A percentile compares a stretch with the other conserved stretches of the same genome.
Conservation (phyloP, 2,113 vertebrate genomes). For the Peromyscus leucopus region DNA sequence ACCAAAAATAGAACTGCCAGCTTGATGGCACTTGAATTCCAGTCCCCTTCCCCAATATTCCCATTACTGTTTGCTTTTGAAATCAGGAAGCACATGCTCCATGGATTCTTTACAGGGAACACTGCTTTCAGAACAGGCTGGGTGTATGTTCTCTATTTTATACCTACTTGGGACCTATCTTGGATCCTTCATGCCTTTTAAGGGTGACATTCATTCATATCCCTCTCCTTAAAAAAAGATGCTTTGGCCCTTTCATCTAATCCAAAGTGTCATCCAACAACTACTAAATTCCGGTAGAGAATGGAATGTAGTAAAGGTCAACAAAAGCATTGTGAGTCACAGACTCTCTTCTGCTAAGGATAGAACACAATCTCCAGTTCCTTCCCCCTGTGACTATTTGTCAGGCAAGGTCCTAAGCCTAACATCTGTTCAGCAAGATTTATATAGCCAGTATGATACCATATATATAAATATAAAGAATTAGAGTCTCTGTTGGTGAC, state of each 20-base stretch:
- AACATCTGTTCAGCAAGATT: conserved; percentile 33
- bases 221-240: background rate
- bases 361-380: background rate
- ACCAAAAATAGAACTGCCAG: background rate
- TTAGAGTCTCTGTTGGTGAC: background rate
- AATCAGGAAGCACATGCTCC: background rate
- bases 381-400: background rate
- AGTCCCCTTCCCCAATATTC: background rate
- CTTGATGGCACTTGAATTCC: background rate
- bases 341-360: background rate
- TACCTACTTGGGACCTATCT: background rate
- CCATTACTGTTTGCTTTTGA: background rate
- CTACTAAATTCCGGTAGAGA: background rate
- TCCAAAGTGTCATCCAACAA: background rate
- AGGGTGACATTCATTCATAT: background rate
- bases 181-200: background rate
- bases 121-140: background rate
- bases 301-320: background rate
- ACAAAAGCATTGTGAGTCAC: background rate
- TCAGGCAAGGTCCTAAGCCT: background rate
- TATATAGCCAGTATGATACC: background rate
- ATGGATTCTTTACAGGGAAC: background rate
- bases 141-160: background rate
- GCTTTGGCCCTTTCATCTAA: background rate
- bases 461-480: background rate